These are phyloP conservation scores for Proterorhinus semilunaris DNA, from an alignment of 2,113 vertebrate genomes.

Conservation along the genomic window DNA sequence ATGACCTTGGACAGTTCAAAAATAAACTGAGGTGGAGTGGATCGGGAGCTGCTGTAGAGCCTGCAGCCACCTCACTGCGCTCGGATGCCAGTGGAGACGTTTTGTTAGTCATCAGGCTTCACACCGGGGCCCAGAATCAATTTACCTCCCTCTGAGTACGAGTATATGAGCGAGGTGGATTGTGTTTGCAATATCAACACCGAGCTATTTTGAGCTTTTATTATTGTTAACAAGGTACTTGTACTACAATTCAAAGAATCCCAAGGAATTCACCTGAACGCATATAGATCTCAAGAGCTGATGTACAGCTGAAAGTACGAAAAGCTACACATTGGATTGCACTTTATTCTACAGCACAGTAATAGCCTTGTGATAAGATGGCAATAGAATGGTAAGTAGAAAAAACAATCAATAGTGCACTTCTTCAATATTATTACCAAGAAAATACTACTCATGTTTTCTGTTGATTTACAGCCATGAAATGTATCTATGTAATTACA, in stretches of 20 bases:
- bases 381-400: too few species aligned
- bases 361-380: too few species aligned
- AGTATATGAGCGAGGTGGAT: constrained; percentile 58
- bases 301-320: too few species aligned
- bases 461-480: too few species aligned
- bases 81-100: constrained; percentile 60
- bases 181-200: constrained; percentile 35
- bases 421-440: too few species aligned
- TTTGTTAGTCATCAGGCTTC: constrained; percentile 71
- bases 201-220: constrained; percentile 21
- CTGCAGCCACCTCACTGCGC: constrained; percentile 54
- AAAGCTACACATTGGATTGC: too few species aligned
- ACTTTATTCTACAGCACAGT: too few species aligned
- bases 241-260: constrained; percentile 16
- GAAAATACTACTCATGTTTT: too few species aligned
- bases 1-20: constrained; percentile 57
- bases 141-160: constrained; percentile 58
- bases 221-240: constrained; percentile 25
- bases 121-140: constrained; percentile 62
- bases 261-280: constrained; percentile 5
- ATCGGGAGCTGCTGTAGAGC: constrained; percentile 49
- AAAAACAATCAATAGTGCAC: too few species aligned
- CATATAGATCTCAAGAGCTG: too few species aligned
- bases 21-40: constrained; percentile 53
- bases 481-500: too few species aligned